Percentiles rank a stretch among this genome's conserved stretches.
phyloP scores from a whole-genome alignment of 2,113 vertebrate species.

The Sylvilagus bachmani region DNA sequence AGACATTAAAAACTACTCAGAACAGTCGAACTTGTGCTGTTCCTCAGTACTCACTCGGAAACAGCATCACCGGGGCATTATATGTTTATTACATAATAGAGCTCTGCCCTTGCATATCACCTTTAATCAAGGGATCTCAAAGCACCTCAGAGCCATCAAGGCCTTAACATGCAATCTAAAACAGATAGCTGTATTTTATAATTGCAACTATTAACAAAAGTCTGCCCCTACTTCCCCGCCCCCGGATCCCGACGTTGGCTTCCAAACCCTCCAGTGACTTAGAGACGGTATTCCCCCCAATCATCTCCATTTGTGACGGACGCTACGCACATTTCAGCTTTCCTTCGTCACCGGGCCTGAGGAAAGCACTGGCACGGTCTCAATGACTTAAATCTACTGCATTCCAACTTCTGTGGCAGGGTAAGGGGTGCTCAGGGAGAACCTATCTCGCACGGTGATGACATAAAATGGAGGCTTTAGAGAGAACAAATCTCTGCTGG shows the following conservation, averaged over 20 bases:
- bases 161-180: conserved; percentile 58
- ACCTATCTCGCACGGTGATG: background rate
- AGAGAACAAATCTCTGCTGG: conserved; percentile 60
- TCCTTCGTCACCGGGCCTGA: conserved; percentile 58
- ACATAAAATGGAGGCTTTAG: conserved; percentile 63
- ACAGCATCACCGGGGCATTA: conserved; percentile 56
- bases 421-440: background rate
- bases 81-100: conserved; percentile 81
- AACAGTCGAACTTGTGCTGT: conserved; percentile 8
- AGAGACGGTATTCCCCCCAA: conserved; percentile 36
- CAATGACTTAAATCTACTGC: conserved; percentile 45
- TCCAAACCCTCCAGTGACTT: conserved; percentile 10
- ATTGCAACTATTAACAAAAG: conserved; percentile 52
- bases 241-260: background rate
- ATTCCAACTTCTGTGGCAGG: conserved; percentile 44
- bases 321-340: conserved; percentile 26
- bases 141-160: conserved; percentile 74
- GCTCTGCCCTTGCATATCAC: conserved; percentile 83
- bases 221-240: conserved; percentile 3
- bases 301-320: conserved; percentile 17
- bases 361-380: conserved; percentile 20
- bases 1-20: conserved; percentile 20
- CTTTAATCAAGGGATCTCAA: conserved; percentile 84
- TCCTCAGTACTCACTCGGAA: background rate
- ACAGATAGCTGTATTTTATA: conserved; percentile 47